Evolutionary conservation across 2,888 invertebrate species (phyloP).

Genomic region (Cantharis rufa): DNA sequence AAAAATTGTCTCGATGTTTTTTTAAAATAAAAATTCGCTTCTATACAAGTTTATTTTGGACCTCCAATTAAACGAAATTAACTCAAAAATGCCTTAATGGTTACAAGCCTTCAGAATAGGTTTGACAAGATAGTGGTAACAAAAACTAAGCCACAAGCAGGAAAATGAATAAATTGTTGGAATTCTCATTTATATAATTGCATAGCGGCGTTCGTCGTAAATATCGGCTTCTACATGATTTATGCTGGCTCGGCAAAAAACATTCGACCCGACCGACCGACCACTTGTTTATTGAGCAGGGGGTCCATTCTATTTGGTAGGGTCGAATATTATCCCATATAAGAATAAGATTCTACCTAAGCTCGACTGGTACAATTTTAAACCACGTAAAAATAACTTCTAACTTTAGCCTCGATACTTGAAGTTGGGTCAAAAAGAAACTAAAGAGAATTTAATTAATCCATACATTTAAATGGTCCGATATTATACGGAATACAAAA

Average conservation of each 20-base stretch:
- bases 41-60: neutral
- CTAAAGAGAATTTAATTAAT: neutral
- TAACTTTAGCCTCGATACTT: neutral
- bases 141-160: constrained; percentile 6
- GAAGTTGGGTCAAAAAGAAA: neutral
- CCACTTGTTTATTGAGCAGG: constrained; percentile 38
- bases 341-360: constrained; percentile 9
- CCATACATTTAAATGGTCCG: neutral
- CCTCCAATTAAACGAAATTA: neutral
- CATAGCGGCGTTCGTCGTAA: constrained; percentile 30
- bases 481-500: neutral
- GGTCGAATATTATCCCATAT: constrained; percentile 4
- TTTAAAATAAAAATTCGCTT: neutral
- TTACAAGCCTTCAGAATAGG: neutral
- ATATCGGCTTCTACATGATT: constrained; percentile 30
- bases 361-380: neutral
- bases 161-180: constrained; percentile 31
- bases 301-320: constrained; percentile 34
- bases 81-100: neutral
- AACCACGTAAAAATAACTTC: neutral
- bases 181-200: constrained; percentile 33
- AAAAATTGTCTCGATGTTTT: neutral
- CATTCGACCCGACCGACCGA: constrained; percentile 26
- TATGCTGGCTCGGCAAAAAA: constrained; percentile 30
- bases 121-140: neutral